These are phyloP conservation scores for Rhopalosiphum nymphaeae DNA, from an alignment of 2,888 invertebrate species.

Conservation along the genomic window DNA sequence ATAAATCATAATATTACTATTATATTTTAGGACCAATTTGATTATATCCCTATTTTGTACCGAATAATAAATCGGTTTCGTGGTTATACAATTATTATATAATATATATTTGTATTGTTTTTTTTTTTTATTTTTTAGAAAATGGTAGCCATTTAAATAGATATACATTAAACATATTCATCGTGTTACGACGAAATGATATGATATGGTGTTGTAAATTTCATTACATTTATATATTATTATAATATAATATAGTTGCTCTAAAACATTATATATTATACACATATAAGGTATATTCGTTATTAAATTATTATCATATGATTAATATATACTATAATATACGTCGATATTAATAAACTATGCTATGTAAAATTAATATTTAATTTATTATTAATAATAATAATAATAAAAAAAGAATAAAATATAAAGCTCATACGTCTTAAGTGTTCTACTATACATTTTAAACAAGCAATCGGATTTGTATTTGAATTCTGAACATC, in stretches of 20 bases:
- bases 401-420: neutral
- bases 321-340: slow-evolving; percentile 16
- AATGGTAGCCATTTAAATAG: slow-evolving; percentile 13
- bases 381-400: slow-evolving; percentile 49
- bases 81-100: slow-evolving; percentile 19
- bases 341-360: slow-evolving; percentile 44
- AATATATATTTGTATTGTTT: slow-evolving; percentile 29
- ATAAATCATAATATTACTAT: slow-evolving; percentile 30
- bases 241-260: slow-evolving; percentile 45
- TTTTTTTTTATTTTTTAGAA: slow-evolving; percentile 21
- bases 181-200: neutral
- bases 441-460: neutral
- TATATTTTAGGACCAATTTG: slow-evolving; percentile 57
- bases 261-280: slow-evolving; percentile 47
- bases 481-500: neutral
- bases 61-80: slow-evolving; percentile 26
- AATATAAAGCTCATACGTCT: neutral
- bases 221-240: slow-evolving; percentile 46
- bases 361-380: slow-evolving; percentile 53
- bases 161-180: neutral
- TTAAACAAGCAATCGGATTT: neutral
- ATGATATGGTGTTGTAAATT: slow-evolving; percentile 43
- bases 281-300: slow-evolving; percentile 29
- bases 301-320: slow-evolving; percentile 48
- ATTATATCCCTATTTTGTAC: slow-evolving; percentile 30